Evolutionary conservation across 2,888 invertebrate genomes (phyloP), one percentile per base, ranked within the genome.

Genomic region (Lithosia quadra): DNA sequence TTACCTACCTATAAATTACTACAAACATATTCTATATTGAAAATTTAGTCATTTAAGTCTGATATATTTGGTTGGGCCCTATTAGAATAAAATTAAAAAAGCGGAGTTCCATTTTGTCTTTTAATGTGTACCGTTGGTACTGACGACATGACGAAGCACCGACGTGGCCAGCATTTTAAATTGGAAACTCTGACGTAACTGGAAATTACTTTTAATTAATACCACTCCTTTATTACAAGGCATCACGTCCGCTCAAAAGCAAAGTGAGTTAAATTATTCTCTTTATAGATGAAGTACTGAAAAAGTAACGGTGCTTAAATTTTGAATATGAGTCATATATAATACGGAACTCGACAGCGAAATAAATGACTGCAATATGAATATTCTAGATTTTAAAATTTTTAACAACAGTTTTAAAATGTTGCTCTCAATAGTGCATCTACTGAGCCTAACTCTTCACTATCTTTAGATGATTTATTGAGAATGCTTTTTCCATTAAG

Each of bases 321-420:
- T 2, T 9, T 21, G n/a, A 53, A 65, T 56, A 59, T 65, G 15
- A 59, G 34, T 13, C 49, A 67, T 34, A 18, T 39, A 0, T 5
- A 11, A 39, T 21, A n/a, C 61, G 70, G 57, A 74, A 74, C 66
- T 39, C 49, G 58, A 66, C 67, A 77, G 68, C 75, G 66, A 63
- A 58, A 22, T 28, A 18, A 28, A 33, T 18, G 43, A 3, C 7
- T 18, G 1, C 0, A 4, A 43, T 5, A 5, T 43, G 43, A 43
- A 43, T 43, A 43, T 43, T 43, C 43, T 43, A 43, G 5, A 28
- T 28, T 28, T 10, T 11, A 36, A 11, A 11, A 21, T 28, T 28
- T 4, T 28, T 5, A 28, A 28, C 28, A 28, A n/a, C n/a, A n/a
- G n/a, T n/a, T n/a, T n/a, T n/a, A n/a, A n/a, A 39, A 39, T 39